Evolutionary conservation across 1,140 invertebrate genomes (phyloP), one percentile per base, ranked within the genome.

Genomic region (Orius insidiosus): DNA sequence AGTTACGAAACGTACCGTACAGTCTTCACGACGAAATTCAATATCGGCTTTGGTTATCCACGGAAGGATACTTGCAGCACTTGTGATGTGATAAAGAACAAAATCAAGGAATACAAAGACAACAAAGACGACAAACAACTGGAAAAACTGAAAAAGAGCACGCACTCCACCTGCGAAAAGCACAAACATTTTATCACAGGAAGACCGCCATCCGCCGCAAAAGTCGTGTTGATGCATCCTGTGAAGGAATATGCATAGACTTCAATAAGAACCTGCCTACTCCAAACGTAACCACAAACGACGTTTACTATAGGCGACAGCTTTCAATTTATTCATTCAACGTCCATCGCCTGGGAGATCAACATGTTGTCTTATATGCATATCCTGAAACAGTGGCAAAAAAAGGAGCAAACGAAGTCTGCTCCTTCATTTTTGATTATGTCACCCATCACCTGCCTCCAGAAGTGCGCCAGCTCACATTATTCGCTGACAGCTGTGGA

Each of bases 401-500:
- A 19, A 49, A 52, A 44, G 42, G 35, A 15, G 32, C 35, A 32
- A 39, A 51, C 37, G 46, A 53, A 10, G 52, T 53, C n/a, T 45
- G 16, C 9, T 53, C 49, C 16, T 38, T 51, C 33, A 18, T 53
- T 13, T 33, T 31, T 15, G 14, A 52, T 37, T 51, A 39, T 45
- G 30, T 50, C 44, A 18, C n/a, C 33, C 43, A 47, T 39, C 40
- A 37, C 42, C 45, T 53, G 13, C 3, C 19, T 14, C n/a, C 13
- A 14, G 37, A 41, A 39, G 35, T 54, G 8, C 18, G 30, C 34
- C 1, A 52, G 18, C 39, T 49, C 37, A 46, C 42, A 14, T 44
- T 53, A 9, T 53, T 53, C 42, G 48, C 46, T 34, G 49, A 53
- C n/a, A n/a, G n/a, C n/a, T 52, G 52, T 46, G 52, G 46, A 19